Evolutionary conservation across 2,797 vertebrate genomes (phyloP).

Genomic region (Jordanella pulchra): DNA sequence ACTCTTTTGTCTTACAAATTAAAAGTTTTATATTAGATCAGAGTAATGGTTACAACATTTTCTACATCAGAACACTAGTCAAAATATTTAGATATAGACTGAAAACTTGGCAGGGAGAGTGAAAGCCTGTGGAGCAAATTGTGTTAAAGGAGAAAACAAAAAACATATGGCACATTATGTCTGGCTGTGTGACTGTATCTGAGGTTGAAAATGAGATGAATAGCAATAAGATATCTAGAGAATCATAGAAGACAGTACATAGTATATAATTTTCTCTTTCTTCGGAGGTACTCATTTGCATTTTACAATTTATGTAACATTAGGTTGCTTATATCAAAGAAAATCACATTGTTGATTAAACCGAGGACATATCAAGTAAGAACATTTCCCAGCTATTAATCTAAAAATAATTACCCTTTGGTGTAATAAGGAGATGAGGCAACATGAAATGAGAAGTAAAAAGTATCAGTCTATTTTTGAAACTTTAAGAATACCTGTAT

Average conservation of each 20-base stretch:
- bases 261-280: constrained; percentile 2
- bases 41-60: constrained; percentile 22
- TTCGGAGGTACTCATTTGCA: not conserved
- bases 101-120: constrained; percentile 33
- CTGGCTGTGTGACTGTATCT: constrained; percentile 44
- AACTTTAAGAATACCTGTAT: no score
- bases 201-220: constrained; percentile 42
- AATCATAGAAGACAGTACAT: constrained; percentile 23
- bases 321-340: constrained; percentile 2
- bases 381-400: not conserved
- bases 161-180: constrained; percentile 60
- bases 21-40: constrained; percentile 33
- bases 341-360: not conserved
- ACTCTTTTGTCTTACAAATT: constrained; percentile 26
- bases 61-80: constrained; percentile 39
- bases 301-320: constrained; percentile 24
- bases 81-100: constrained; percentile 49
- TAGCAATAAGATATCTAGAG: constrained; percentile 28
- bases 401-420: no score
- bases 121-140: constrained; percentile 37
- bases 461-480: no score
- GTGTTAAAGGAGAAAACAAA: constrained; percentile 44
- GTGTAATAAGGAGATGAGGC: no score
- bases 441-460: no score
- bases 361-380: not conserved